Evolutionary conservation across 2,113 vertebrate genomes (phyloP).

Genomic region (Platycercus adscitus): DNA sequence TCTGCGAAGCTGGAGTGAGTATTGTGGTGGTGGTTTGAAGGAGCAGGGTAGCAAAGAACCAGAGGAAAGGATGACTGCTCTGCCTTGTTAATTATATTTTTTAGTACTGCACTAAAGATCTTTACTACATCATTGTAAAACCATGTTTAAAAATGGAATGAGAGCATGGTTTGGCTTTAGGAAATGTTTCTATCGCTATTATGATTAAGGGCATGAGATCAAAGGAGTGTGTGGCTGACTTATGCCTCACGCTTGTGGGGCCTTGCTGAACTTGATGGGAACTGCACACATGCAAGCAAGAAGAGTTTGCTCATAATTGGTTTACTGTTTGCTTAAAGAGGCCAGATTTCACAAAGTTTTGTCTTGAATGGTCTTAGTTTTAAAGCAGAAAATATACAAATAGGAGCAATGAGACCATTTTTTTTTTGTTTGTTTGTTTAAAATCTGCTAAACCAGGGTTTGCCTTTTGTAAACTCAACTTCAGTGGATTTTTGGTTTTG

Average conservation of each 20-base stretch:
- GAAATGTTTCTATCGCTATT: conserved; percentile 47
- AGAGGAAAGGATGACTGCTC: not conserved
- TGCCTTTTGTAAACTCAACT: not conserved
- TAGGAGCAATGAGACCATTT: not conserved
- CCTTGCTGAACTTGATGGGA: conserved; percentile 55
- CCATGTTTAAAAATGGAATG: conserved; percentile 33
- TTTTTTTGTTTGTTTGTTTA: not conserved
- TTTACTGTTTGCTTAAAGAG: conserved; percentile 38
- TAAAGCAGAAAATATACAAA: not conserved
- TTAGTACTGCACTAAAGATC: not conserved
- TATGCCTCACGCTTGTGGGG: conserved; percentile 54
- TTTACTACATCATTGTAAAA: conserved; percentile 38
- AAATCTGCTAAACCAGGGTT: not conserved
- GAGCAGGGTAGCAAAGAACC: not conserved
- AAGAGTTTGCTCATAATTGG: conserved; percentile 28
- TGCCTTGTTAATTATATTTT: not conserved
- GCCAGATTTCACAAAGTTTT: not conserved
- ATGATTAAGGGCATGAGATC: conserved; percentile 50
- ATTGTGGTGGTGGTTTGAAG: not conserved
- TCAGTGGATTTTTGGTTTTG: not conserved
- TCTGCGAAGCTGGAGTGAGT: not conserved
- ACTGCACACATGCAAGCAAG: conserved; percentile 27
- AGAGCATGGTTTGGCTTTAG: conserved; percentile 52
- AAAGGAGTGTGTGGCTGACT: conserved; percentile 53
- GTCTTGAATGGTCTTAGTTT: not conserved